Base-by-base conservation (phyloP, 1,140 invertebrate genomes). In the Brachionus manjavacas region DNA sequence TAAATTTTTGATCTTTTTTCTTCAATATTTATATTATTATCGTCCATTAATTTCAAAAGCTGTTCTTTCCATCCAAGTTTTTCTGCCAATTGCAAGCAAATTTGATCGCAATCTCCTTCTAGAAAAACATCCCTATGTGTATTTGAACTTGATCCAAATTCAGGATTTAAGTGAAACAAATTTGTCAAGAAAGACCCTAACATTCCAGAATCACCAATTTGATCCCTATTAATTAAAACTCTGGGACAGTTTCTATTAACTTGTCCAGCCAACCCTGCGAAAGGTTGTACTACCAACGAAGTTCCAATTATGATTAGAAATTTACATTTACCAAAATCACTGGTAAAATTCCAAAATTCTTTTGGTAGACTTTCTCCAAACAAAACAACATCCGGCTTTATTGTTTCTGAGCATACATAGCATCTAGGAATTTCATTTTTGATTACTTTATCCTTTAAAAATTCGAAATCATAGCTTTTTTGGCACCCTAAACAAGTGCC, bases 21-120 rank as follows among this genome's bases (percentile, higher is more conserved):
- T 6, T 68, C 79, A 4, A 81, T 81, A 16, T 23, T 23, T 35
- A 39, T 35, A 64, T 81, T 76, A 12, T 46, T 76, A 6, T 46
- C 20, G 12, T 49, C 25, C 8, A 49, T 46, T 25, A 76, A 46
- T 20, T 23, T 9, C 6, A n/a, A 6, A 23, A 81, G 31, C 1
- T 81, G 28, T 0, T 81, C 91, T 85, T 89, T 88, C 95, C 95
- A 97, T 20, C 94, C 95, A 2, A 98, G 90, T 87, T 92, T 92
- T 49, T 95, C 92, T 25, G 94, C 95, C 31, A 98, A 88, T 12
- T 92, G 89, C 85, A 91, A 87, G 87, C 94, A 94, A 2, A 94
- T 95, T 78, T 94, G 93, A 90, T 98, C 95, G 89, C 95, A 96
- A 86, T 95, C 93, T 1, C 95, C 95, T 46, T 95, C 89, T 89